phyloP scores from a whole-genome alignment of 2,113 vertebrate genomes.

The Bos indicus region DNA sequence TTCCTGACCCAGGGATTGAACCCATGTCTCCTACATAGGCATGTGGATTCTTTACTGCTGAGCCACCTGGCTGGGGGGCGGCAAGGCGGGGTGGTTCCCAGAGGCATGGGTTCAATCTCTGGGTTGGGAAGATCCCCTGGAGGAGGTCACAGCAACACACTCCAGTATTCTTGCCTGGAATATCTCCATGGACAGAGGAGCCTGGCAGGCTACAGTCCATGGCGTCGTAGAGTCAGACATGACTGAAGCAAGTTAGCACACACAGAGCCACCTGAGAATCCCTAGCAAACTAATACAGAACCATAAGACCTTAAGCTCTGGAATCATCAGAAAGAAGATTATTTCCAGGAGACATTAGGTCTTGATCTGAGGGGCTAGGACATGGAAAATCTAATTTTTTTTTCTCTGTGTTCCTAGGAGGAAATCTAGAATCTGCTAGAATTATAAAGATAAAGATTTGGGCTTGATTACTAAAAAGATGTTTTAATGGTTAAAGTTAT shows the following conservation, averaged over 20 bases:
- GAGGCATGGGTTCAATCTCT: accelerated
- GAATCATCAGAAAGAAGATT: background rate
- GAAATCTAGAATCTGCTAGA: background rate
- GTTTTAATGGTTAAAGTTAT: background rate
- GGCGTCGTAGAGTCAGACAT: accelerated
- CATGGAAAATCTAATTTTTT: background rate
- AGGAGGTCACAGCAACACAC: background rate
- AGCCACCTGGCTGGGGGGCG: background rate
- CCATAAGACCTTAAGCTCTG: background rate
- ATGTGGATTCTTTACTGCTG: background rate
- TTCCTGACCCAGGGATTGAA: background rate
- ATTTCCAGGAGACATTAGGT: background rate
- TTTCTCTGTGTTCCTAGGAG: background rate
- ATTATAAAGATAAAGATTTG: background rate
- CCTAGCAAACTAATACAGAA: background rate
- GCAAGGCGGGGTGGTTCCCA: background rate
- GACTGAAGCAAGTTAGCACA: background rate
- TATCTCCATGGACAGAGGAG: background rate
- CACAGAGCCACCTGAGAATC: background rate
- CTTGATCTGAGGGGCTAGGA: background rate
- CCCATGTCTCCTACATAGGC: background rate
- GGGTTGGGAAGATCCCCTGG: background rate
- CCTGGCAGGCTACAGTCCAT: background rate
- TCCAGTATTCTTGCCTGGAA: background rate
- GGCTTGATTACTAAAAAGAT: background rate